These are phyloP conservation scores for Heterodera schachtii DNA, from an alignment of 1,140 invertebrate genomes.

Conservation along the genomic window DNA sequence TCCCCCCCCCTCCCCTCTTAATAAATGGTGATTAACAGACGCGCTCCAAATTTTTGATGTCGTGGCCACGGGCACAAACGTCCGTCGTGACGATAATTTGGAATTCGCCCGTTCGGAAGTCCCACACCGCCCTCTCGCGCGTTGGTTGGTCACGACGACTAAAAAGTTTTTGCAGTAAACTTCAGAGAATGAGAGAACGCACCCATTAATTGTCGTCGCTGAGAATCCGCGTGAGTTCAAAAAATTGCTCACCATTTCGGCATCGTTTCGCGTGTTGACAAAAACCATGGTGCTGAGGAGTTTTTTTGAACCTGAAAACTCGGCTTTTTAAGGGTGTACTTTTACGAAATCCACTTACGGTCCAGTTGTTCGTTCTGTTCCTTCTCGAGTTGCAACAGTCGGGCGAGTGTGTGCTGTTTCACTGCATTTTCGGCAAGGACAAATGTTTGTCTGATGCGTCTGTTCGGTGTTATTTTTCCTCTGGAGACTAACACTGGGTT, in stretches of 20 bases:
- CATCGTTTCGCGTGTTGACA: conserved; percentile 84
- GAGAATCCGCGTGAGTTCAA: conserved; percentile 67
- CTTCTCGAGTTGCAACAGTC: conserved; percentile 17
- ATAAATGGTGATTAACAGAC: conserved; percentile 54
- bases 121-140: conserved; percentile 81
- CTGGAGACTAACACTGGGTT: conserved; percentile 47
- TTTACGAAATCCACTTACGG: not conserved
- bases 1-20: not conserved
- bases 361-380: conserved; percentile 9
- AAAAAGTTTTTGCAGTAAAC: conserved; percentile 7
- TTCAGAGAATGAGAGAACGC: not conserved
- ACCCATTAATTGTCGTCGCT: conserved; percentile 38
- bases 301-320: conserved; percentile 48
- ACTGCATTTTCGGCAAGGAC: conserved; percentile 76
- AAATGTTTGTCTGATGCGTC: conserved; percentile 84
- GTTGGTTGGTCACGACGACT: conserved; percentile 82
- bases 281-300: conserved; percentile 79
- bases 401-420: conserved; percentile 71
- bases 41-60: conserved; percentile 87
- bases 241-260: conserved; percentile 82
- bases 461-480: conserved; percentile 65
- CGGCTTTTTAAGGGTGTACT: not conserved
- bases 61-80: conserved; percentile 85
- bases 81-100: conserved; percentile 86
- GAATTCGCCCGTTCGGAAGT: conserved; percentile 75